These are phyloP conservation scores for Cloeon dipterum DNA, from an alignment of 2,888 invertebrate species.

Conservation along the genomic window DNA sequence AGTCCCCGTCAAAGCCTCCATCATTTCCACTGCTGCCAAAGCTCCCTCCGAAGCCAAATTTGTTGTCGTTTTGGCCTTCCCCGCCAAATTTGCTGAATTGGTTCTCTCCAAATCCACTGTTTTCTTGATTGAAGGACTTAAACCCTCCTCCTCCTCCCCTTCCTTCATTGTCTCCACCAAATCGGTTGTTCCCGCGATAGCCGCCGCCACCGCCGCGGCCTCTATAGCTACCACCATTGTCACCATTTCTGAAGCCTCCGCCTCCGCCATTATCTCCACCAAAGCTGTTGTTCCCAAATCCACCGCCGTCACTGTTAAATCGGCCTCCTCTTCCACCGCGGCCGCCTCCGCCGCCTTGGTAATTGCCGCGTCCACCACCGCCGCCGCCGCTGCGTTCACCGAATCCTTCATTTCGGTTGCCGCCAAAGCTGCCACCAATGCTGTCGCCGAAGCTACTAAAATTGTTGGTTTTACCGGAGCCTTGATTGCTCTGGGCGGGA, in stretches of 20 bases:
- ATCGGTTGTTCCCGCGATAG: neutral
- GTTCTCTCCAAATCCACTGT: no score
- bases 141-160: no score
- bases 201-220: neutral
- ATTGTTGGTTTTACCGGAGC: no score
- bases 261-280: conserved; percentile 3
- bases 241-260: conserved; percentile 2
- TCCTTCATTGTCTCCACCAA: neutral
- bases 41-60: neutral
- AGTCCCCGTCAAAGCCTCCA: neutral
- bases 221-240: conserved; percentile 2
- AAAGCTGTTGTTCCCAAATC: conserved; percentile 2
- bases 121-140: no score
- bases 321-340: conserved; percentile 9
- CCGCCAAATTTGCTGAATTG: no score
- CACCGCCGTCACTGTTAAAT: no score
- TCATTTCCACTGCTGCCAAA: conserved; percentile 8
- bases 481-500: no score
- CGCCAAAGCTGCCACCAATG: conserved; percentile 19
- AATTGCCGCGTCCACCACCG: no score
- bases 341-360: conserved; percentile 19
- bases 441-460: no score
- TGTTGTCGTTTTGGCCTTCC: no score
- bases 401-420: no score
- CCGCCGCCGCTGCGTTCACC: conserved; percentile 18